These are phyloP conservation scores for Sphaerophoria rueppellii DNA, from an alignment of 2,888 invertebrate genomes.

Conservation along the genomic window DNA sequence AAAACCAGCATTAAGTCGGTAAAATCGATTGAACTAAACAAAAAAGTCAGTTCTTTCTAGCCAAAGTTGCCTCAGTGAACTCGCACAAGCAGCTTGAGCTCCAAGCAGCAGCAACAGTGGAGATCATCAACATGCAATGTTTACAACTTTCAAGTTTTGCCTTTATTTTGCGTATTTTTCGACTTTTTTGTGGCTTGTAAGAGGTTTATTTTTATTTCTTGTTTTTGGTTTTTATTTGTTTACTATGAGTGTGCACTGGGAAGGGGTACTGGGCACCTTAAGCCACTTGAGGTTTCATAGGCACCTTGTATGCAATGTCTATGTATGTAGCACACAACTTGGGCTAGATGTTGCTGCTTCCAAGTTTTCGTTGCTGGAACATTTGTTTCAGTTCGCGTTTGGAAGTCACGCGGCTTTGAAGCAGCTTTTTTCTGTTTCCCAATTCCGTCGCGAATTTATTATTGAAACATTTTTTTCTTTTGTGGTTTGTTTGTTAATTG, in stretches of 20 bases:
- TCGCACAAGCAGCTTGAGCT: conserved; percentile 15
- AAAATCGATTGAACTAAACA: not conserved
- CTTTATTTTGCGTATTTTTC: conserved; percentile 49
- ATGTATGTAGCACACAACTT: conserved; percentile 34
- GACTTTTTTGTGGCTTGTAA: conserved; percentile 24
- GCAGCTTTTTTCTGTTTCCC: conserved; percentile 38
- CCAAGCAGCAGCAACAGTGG: conserved; percentile 54
- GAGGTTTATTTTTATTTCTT: conserved; percentile 1
- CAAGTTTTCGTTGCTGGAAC: conserved; percentile 60
- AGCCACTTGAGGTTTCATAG: conserved; percentile 47
- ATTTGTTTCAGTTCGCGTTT: conserved; percentile 74
- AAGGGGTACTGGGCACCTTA: conserved; percentile 44
- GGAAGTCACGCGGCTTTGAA: conserved; percentile 75
- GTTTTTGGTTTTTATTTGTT: conserved; percentile 15
- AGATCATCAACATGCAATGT: conserved; percentile 71
- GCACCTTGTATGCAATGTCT: conserved; percentile 49
- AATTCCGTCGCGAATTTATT: conserved; percentile 49
- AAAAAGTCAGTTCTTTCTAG: conserved; percentile 4
- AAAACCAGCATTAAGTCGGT: conserved; percentile 5
- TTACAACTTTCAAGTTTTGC: conserved; percentile 72
- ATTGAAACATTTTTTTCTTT: conserved; percentile 12
- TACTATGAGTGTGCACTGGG: conserved; percentile 17
- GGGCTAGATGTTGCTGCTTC: conserved; percentile 51
- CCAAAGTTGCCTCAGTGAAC: conserved; percentile 33
- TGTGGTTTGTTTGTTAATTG: conserved; percentile 19